A percentile compares a stretch with the other conserved stretches of the same genome.
Conservation (phyloP, 2,113 vertebrate species). For the Addax nasomaculatus region DNA sequence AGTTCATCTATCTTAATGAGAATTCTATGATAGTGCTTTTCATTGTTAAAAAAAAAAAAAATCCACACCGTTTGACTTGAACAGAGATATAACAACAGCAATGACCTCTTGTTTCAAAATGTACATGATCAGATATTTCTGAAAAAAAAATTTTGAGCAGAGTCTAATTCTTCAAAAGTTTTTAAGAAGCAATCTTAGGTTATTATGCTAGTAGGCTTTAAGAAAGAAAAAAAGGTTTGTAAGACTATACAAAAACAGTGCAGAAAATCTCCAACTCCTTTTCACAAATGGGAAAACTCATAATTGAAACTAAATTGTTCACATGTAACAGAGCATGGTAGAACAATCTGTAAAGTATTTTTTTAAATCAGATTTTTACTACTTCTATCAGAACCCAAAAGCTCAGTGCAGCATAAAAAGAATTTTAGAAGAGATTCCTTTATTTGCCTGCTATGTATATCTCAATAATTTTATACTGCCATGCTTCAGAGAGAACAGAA, state of each 20-base stretch:
- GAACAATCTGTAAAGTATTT: constrained; percentile 13
- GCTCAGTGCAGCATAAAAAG: constrained; percentile 8
- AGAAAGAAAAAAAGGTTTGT: neutral
- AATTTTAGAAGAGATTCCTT: constrained; percentile 15
- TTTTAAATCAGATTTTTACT: constrained; percentile 20
- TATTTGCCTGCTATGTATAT: neutral
- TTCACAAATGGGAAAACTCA: neutral
- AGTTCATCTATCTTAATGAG: neutral
- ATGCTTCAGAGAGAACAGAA: constrained; percentile 35
- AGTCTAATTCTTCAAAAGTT: neutral
- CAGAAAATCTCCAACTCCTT: constrained; percentile 5
- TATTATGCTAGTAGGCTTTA: neutral
- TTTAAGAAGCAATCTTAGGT: neutral
- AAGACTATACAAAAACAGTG: neutral
- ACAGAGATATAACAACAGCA: neutral
- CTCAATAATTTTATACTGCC: neutral
- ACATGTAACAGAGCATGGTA: neutral
- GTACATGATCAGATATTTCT: neutral
- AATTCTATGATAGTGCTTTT: neutral
- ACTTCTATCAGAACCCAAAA: constrained; percentile 1
- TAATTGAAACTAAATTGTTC: constrained; percentile 22
- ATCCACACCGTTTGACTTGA: neutral
- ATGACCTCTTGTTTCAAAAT: neutral
- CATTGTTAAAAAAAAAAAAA: neutral
- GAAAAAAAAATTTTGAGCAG: neutral